Base-by-base conservation (phyloP, 2,888 invertebrate species). In the Dicranocentrus wangi region DNA sequence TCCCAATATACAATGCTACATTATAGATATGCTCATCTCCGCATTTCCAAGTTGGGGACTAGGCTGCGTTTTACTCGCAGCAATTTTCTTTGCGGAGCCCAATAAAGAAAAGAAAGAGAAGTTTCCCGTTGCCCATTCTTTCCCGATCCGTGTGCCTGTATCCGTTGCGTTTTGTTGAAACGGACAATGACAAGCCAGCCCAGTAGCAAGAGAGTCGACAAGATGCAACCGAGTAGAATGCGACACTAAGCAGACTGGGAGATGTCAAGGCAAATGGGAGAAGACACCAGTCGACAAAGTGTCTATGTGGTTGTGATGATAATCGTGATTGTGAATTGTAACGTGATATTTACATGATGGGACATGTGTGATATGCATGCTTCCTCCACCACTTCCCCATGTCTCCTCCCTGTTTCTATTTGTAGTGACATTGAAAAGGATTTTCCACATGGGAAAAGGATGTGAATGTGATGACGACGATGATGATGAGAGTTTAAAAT, bases 211-310 rank as follows among this genome's bases (percentile, higher is more conserved):
- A 73, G 32, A 32, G 32, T 7, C 32, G 73, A 71, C 71, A 63
- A 72, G 75, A 15, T 53, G 66, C 75, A 75, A 75, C 27, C 68
- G 27, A 68, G 47, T 39, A 76, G 75, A 75, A 65, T 66, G 68
- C 28, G 76, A 76, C 76, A 76, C 43, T 66, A 75, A 39, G 15
- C 55, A 39, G 58, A 66, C n/a, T n/a, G n/a, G n/a, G 73, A 53
- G 77, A 77, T 77, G 77, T 77, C 77, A 77, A 77, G 77, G 77
- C 77, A 60, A 77, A 55, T n/a, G n/a, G n/a, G n/a, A n/a, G n/a
- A n/a, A n/a, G n/a, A n/a, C n/a, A n/a, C n/a, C n/a, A n/a, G n/a
- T n/a, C n/a, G 68, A 77, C 77, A 77, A 69, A 60, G 61, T 69
- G 69, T 47, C 61, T 19, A 32, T 32, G 32, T 32, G 32, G 10